Evolutionary conservation across 35 echinoderm and acorn worm species (phyloP).

Genomic region (Ptychodera flava): DNA sequence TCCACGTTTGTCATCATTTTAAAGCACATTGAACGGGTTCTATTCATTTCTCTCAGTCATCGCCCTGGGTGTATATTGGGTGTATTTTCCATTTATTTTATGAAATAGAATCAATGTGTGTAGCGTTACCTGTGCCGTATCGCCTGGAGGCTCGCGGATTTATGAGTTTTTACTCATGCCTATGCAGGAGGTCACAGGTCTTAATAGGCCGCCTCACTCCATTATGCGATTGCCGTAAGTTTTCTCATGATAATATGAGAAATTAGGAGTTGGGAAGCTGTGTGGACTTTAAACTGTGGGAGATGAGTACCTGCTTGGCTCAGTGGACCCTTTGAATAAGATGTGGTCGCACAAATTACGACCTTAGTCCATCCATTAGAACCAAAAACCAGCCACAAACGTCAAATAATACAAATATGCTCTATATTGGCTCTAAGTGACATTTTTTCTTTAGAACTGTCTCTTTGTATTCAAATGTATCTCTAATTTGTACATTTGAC

Average conservation of each 20-base stretch:
- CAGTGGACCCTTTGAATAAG: no score
- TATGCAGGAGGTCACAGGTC: background rate
- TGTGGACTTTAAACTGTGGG: no score
- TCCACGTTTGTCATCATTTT: background rate
- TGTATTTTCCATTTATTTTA: background rate
- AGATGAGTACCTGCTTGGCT: no score
- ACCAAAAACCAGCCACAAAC: no score
- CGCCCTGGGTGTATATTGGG: background rate
- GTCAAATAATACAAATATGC: no score
- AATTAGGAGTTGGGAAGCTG: no score
- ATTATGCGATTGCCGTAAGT: background rate
- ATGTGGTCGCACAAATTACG: no score
- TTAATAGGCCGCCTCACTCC: background rate
- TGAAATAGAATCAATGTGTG: background rate
- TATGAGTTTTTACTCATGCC: constrained; percentile 1
- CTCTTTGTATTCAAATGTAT: no score
- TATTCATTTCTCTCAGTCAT: background rate
- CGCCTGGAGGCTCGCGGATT: background rate
- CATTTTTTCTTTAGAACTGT: no score
- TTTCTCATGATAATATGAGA: background rate
- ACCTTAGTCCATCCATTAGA: no score
- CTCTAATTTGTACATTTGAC: no score
- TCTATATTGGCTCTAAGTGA: no score
- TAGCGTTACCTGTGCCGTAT: background rate
- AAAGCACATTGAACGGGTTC: background rate